Conservation (phyloP, 2,888 invertebrate genomes). For the Drosophila paramelanica region DNA sequence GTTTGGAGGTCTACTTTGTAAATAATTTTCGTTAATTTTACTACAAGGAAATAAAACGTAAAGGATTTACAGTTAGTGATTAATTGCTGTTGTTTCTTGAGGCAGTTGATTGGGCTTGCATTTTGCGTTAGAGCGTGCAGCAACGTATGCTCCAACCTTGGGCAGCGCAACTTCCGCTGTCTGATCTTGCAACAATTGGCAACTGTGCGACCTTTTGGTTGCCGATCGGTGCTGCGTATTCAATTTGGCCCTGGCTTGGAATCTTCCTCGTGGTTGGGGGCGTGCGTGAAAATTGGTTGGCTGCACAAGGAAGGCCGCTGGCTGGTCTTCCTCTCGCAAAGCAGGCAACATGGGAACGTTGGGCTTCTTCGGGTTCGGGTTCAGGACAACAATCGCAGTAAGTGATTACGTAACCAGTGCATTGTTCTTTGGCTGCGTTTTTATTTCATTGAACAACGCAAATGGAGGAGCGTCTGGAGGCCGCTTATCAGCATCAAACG, state of each 20-base stretch:
- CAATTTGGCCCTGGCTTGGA: conserved; percentile 46
- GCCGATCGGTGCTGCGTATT: conserved; percentile 55
- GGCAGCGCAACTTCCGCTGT: conserved; percentile 46
- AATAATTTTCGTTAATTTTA: background rate
- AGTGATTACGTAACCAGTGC: conserved; percentile 78
- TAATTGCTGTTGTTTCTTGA: conserved; percentile 34
- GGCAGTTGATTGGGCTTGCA: conserved; percentile 29
- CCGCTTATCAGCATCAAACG: conserved; percentile 70
- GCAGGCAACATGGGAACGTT: conserved; percentile 10
- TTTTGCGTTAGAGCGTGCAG: conserved; percentile 1
- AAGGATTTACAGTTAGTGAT: conserved; percentile 37
- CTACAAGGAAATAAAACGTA: background rate
- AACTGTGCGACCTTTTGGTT: conserved; percentile 36
- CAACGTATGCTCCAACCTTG: conserved; percentile 31
- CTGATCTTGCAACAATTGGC: conserved; percentile 15
- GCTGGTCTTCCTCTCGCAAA: conserved; percentile 61
- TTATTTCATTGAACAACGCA: conserved; percentile 77
- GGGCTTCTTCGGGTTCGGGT: conserved; percentile 25
- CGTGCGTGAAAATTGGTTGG: conserved; percentile 79
- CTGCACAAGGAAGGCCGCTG: conserved; percentile 76
- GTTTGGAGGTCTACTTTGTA: background rate
- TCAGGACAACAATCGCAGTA: conserved; percentile 77
- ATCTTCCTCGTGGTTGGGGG: conserved; percentile 59
- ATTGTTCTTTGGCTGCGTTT: conserved; percentile 67
- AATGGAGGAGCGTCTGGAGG: conserved; percentile 39